Evolutionary conservation across 2,797 vertebrate genomes (phyloP).

Genomic region (Mycteria americana): DNA sequence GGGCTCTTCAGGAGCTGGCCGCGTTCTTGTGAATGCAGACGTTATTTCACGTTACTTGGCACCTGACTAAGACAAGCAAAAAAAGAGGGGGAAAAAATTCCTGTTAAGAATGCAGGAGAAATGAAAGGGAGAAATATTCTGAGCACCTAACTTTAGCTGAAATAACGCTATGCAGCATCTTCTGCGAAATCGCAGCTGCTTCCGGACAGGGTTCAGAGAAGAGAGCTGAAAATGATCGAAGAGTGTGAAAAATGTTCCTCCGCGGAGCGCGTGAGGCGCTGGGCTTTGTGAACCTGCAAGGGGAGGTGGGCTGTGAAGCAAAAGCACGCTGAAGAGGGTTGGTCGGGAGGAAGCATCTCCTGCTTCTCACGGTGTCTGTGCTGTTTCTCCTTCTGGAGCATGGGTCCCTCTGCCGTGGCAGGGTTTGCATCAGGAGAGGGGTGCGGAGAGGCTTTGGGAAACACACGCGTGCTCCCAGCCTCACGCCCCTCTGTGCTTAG

Average conservation of each 20-base stretch:
- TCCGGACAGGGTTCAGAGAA: neutral
- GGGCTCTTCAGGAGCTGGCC: neutral
- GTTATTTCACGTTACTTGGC: too few relatives aligned
- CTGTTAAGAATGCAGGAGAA: neutral
- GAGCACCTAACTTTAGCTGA: neutral
- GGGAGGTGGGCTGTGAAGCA: neutral
- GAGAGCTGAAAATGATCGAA: neutral
- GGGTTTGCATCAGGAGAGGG: neutral
- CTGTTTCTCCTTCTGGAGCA: neutral
- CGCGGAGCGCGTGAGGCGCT: rapidly evolving
- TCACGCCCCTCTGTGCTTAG: too few relatives aligned
- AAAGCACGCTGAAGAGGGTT: neutral
- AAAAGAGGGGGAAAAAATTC: rapidly evolving
- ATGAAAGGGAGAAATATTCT: neutral
- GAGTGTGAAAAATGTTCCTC: neutral
- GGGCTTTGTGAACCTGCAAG: neutral
- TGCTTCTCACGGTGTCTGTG: too few relatives aligned
- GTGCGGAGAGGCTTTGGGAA: neutral
- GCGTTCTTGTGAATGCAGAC: neutral
- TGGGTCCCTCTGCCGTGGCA: rapidly evolving
- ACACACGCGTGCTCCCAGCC: rapidly evolving
- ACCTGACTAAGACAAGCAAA: neutral
- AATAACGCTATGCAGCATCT: neutral
- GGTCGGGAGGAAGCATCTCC: neutral
- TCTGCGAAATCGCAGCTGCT: neutral